A percentile compares a stretch with the other conserved stretches of the same genome.
Conservation (phyloP, 2,797 vertebrate species). For the Enteromius radiatus region DNA sequence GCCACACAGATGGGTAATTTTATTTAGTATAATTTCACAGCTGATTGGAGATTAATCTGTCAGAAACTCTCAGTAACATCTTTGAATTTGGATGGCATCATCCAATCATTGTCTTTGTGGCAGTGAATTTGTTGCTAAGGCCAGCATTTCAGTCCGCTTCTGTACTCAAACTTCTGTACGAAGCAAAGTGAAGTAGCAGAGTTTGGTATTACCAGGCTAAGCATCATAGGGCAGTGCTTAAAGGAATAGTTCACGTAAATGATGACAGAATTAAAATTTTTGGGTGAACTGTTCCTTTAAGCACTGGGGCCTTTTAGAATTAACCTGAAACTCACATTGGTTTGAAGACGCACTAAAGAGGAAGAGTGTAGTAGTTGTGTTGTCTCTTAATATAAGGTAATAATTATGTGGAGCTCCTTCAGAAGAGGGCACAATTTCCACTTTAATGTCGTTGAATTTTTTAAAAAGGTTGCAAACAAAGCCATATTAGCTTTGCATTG, state of each 20-base stretch:
- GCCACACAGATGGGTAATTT: neutral
- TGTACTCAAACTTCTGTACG: no score
- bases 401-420: neutral
- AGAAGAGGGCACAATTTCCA: neutral
- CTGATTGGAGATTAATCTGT: conserved; percentile 29
- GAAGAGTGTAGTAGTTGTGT: neutral
- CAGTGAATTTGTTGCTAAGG: conserved; percentile 70
- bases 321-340: conserved; percentile 33
- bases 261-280: no score
- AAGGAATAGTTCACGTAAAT: no score
- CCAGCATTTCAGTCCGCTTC: no score
- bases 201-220: neutral
- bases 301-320: conserved; percentile 18
- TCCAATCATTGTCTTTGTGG: conserved; percentile 45
- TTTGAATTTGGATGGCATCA: conserved; percentile 38
- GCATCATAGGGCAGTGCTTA: conserved; percentile 52
- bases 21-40: neutral
- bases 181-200: no score
- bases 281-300: neutral
- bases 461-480: neutral
- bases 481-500: neutral
- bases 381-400: neutral
- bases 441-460: conserved; percentile 11
- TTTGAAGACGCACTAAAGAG: conserved; percentile 31
- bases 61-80: conserved; percentile 12